phyloP scores from a whole-genome alignment of 2,888 invertebrate species.

The Schrankia costaestrigalis region DNA sequence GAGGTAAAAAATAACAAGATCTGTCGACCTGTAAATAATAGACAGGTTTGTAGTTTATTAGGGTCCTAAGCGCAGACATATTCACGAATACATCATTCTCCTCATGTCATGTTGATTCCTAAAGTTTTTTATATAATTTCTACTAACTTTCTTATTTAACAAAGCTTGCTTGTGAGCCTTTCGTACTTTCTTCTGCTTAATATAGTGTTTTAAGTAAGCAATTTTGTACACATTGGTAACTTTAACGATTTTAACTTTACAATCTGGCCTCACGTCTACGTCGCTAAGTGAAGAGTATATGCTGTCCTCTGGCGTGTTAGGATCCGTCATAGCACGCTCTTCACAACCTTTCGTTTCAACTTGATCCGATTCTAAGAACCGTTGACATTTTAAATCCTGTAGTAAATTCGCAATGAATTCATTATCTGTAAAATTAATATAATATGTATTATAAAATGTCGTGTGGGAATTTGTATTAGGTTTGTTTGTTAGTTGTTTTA shows the following conservation, averaged over 20 bases:
- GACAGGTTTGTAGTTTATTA: no score
- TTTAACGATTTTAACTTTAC: conserved; percentile 64
- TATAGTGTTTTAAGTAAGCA: conserved; percentile 64
- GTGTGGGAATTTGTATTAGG: no score
- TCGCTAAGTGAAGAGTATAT: conserved; percentile 54
- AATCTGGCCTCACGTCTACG: conserved; percentile 48
- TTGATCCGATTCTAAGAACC: conserved; percentile 30
- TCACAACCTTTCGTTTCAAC: conserved; percentile 41
- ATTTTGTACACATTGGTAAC: conserved; percentile 72
- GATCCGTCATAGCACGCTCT: conserved; percentile 36
- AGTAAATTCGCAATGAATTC: conserved; percentile 54
- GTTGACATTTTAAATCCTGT: conserved; percentile 51
- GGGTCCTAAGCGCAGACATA: no score
- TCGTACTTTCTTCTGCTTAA: conserved; percentile 62
- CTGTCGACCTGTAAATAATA: no score
- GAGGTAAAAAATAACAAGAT: no score
- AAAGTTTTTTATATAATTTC: no score
- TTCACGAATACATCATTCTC: no score
- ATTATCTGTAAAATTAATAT: conserved; percentile 48
- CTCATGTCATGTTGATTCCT: no score
- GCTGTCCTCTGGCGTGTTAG: conserved; percentile 40
- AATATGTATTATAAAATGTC: background rate
- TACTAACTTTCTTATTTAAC: conserved; percentile 69
- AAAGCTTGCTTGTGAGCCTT: conserved; percentile 57
- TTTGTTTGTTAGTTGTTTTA: no score